Evolutionary conservation across 2,113 vertebrate species (phyloP).

Genomic region (Cynopterus brachyotis): DNA sequence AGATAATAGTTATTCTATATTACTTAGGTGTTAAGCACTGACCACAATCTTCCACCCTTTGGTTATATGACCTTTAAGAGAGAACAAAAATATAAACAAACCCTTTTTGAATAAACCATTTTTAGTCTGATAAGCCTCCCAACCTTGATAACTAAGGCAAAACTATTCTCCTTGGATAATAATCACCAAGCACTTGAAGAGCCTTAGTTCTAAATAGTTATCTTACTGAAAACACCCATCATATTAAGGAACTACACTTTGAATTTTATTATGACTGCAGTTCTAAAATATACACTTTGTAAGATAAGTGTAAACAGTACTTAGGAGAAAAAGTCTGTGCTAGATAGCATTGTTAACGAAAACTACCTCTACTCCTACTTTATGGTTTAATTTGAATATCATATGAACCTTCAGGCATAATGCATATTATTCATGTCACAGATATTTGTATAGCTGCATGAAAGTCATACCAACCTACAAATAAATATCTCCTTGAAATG

Average conservation of each 20-base stretch:
- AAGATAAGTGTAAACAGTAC: not conserved
- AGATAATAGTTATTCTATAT: not conserved
- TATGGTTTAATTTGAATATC: slow-evolving; percentile 44
- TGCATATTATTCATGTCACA: not conserved
- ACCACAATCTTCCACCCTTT: not conserved
- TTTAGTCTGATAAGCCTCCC: not conserved
- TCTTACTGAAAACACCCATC: not conserved
- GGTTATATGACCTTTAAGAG: not conserved
- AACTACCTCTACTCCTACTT: not conserved
- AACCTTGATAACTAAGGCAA: not conserved
- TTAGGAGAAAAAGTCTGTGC: not conserved
- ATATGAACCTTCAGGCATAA: slow-evolving; percentile 30
- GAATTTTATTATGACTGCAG: not conserved
- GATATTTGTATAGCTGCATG: not conserved
- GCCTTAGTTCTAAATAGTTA: not conserved
- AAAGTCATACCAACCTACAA: not conserved
- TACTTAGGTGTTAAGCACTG: not conserved
- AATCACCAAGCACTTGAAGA: not conserved
- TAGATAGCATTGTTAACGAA: not conserved
- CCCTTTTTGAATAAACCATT: not conserved
- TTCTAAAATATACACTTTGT: not conserved
- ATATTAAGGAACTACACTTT: not conserved
- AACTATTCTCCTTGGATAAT: not conserved
- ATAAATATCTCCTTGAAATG: slow-evolving; percentile 19
- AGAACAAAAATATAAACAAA: not conserved